Percentiles rank a stretch among this genome's conserved stretches.
Evolutionary conservation across 2,797 vertebrate species (phyloP).

Genomic region (Sandelia bainsii): DNA sequence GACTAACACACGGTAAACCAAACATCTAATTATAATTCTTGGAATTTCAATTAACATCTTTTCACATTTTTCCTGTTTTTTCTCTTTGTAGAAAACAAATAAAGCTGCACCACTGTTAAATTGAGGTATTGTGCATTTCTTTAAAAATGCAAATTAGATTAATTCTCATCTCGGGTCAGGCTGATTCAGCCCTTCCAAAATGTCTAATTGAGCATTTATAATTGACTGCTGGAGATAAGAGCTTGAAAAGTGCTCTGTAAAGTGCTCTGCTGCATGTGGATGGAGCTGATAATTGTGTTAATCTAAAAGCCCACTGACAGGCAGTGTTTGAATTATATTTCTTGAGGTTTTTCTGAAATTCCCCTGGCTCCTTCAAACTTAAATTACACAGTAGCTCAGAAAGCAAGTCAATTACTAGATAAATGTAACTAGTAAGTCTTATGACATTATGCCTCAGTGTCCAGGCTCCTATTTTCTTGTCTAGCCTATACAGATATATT

Average conservation of each 20-base stretch:
- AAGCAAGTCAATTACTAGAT: constrained; percentile 40
- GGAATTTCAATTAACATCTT: constrained; percentile 22
- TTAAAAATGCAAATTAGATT: constrained; percentile 43
- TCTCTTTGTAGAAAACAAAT: constrained; percentile 21
- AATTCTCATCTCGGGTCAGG: constrained; percentile 35
- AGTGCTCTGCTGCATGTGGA: constrained; percentile 47
- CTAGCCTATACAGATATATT: constrained; percentile 1
- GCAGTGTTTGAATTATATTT: constrained; percentile 40
- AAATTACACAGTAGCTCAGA: constrained; percentile 27
- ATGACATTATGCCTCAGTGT: constrained; percentile 23
- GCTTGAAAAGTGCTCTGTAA: constrained; percentile 10
- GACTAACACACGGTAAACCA: background rate
- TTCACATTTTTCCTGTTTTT: constrained; percentile 12
- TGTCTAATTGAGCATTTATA: constrained; percentile 49
- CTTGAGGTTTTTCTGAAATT: constrained; percentile 43
- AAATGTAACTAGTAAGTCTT: constrained; percentile 26
- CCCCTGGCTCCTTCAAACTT: constrained; percentile 8
- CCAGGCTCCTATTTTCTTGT: background rate
- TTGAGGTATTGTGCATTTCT: constrained; percentile 8
- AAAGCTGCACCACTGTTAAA: constrained; percentile 22
- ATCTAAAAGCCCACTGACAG: constrained; percentile 45
- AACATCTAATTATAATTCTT: constrained; percentile 45
- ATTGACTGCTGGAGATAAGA: constrained; percentile 61
- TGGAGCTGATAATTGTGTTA: constrained; percentile 61
- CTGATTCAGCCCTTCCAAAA: constrained; percentile 42